A percentile compares a stretch with the other conserved stretches of the same genome.
These are phyloP conservation scores for Epistrophe eligans DNA, from an alignment of 2,888 invertebrate genomes.

Conservation along the genomic window DNA sequence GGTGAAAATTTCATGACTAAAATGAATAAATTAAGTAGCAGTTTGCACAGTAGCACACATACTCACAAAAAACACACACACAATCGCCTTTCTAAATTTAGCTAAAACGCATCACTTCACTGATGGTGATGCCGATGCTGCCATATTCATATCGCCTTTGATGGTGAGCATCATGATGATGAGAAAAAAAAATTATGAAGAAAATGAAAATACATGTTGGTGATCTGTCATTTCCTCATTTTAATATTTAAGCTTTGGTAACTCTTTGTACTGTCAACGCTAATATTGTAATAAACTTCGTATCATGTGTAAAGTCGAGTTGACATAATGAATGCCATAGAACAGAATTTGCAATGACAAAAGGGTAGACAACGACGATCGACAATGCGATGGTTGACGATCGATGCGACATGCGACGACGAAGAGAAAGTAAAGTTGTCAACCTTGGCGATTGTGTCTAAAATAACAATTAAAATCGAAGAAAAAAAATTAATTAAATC, in stretches of 20 bases:
- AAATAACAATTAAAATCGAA: slow-evolving; percentile 37
- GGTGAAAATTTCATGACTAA: slow-evolving; percentile 69
- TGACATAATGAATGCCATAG: slow-evolving; percentile 5
- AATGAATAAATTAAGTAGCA: slow-evolving; percentile 54
- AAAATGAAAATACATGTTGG: slow-evolving; percentile 13
- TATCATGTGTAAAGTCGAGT: neutral
- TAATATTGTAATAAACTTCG: neutral
- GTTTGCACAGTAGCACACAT: slow-evolving; percentile 16
- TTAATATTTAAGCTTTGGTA: slow-evolving; percentile 12
- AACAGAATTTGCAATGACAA: slow-evolving; percentile 43
- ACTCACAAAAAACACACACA: neutral
- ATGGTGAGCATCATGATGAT: neutral
- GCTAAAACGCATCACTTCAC: slow-evolving; percentile 57
- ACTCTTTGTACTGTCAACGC: slow-evolving; percentile 13
- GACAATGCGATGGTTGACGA: neutral
- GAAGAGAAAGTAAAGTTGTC: slow-evolving; percentile 67
- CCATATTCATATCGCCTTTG: neutral
- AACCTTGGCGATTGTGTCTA: slow-evolving; percentile 59
- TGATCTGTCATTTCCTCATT: slow-evolving; percentile 32
- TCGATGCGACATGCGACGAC: slow-evolving; percentile 18
- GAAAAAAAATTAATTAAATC: neutral
- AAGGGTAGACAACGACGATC: neutral
- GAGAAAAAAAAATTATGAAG: neutral
- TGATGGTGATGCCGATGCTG: neutral
- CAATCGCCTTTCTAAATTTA: slow-evolving; percentile 53